These are phyloP conservation scores for Nannobrachium achirus DNA, from an alignment of 2,113 vertebrate species.

Conservation along the genomic window DNA sequence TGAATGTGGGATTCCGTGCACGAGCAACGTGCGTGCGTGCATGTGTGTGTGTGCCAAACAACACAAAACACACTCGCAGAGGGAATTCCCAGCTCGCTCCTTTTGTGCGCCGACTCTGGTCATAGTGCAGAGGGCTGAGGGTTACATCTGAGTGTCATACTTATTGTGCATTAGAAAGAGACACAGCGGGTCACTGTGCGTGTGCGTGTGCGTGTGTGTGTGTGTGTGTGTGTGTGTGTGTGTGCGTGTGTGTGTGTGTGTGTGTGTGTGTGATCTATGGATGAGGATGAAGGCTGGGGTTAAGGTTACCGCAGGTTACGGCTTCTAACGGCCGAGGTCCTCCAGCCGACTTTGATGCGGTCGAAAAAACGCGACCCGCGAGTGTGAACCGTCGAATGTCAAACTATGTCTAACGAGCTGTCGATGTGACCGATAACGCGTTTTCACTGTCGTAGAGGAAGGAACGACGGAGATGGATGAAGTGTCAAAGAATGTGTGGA, in stretches of 20 bases:
- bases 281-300: conserved; percentile 16
- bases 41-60: background rate
- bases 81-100: background rate
- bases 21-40: conserved; percentile 2
- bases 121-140: background rate
- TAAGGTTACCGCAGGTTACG: conserved; percentile 24
- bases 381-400: too few relatives aligned
- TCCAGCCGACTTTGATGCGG: too few relatives aligned
- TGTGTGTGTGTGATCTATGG: conserved; percentile 40
- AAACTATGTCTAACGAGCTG: too few relatives aligned
- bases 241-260: too few relatives aligned
- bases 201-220: background rate
- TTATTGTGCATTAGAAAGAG: conserved; percentile 22
- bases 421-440: too few relatives aligned
- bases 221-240: too few relatives aligned
- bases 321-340: conserved; percentile 5
- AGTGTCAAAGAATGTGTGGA: too few relatives aligned
- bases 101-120: too few relatives aligned
- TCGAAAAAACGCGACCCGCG: too few relatives aligned
- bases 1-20: too few relatives aligned
- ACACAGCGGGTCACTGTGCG: background rate
- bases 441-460: too few relatives aligned
- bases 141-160: conserved; percentile 28
- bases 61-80: background rate
- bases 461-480: too few relatives aligned